These are phyloP conservation scores for Ciconia stormi DNA, from an alignment of 2,113 vertebrate genomes.

Conservation along the genomic window DNA sequence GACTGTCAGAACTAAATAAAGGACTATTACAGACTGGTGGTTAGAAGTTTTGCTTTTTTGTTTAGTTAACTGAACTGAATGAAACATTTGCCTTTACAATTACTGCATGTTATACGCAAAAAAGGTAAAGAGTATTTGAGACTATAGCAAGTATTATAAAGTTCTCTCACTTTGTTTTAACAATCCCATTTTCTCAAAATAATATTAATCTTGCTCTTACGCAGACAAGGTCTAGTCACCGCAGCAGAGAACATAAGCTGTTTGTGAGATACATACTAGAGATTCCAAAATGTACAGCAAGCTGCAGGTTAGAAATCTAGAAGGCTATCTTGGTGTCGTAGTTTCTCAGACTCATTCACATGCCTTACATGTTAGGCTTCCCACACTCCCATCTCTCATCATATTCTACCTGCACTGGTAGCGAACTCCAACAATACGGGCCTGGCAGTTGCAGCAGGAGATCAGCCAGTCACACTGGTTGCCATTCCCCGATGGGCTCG, in stretches of 20 bases:
- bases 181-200: neutral
- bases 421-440: conserved; percentile 86
- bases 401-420: conserved; percentile 91
- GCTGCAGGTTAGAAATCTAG: neutral
- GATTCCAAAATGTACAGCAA: fast-evolving
- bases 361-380: fast-evolving
- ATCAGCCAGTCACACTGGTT: conserved; percentile 81
- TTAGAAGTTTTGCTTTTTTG: neutral
- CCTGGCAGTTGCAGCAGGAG: conserved; percentile 88
- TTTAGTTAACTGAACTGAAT: neutral
- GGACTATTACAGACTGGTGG: neutral
- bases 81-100: neutral
- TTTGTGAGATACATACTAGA: fast-evolving
- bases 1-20: neutral
- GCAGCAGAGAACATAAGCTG: neutral
- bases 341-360: neutral
- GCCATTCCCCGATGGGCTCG: conserved; percentile 38
- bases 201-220: neutral
- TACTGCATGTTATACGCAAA: neutral
- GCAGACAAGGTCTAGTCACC: neutral
- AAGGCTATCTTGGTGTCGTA: too few species aligned
- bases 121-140: neutral
- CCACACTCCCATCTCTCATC: neutral
- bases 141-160: fast-evolving
- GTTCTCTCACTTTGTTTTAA: neutral